Evolutionary conservation across 1,140 invertebrate species (phyloP).

Genomic region (Acromyrmex charruanus): DNA sequence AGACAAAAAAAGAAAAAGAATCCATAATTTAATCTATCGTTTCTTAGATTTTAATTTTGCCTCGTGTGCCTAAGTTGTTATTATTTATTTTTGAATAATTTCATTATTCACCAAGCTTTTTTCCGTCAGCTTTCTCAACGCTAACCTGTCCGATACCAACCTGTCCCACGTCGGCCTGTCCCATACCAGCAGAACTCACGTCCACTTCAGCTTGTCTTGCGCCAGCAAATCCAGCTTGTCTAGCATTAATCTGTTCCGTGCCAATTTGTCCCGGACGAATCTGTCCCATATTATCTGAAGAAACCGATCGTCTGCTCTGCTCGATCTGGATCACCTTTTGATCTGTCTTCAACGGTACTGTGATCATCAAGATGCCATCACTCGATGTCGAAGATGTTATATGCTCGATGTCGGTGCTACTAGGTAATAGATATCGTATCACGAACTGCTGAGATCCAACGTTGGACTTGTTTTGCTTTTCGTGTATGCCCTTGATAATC

Average conservation of each 20-base stretch:
- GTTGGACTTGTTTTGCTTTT: neutral
- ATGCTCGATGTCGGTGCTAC: neutral
- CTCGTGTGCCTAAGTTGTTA: neutral
- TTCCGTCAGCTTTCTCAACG: too few relatives aligned
- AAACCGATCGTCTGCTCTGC: neutral
- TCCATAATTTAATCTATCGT: conserved; percentile 7
- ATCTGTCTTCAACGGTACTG: neutral
- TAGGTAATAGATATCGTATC: neutral
- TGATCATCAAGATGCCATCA: neutral
- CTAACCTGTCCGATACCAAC: too few relatives aligned
- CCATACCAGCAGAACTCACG: too few relatives aligned
- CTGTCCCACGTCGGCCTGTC: too few relatives aligned
- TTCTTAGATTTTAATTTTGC: neutral
- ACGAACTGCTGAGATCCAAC: neutral
- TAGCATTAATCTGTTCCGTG: neutral
- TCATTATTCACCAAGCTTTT: neutral
- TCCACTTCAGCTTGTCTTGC: too few relatives aligned
- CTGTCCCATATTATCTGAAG: neutral
- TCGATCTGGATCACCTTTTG: neutral
- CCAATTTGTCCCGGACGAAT: neutral
- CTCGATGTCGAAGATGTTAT: neutral
- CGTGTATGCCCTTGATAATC: neutral
- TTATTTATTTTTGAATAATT: neutral
- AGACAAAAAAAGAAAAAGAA: neutral
- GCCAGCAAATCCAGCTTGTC: neutral